Evolutionary conservation across 2,797 vertebrate species (phyloP).

Genomic region (Austrolebias charrua): DNA sequence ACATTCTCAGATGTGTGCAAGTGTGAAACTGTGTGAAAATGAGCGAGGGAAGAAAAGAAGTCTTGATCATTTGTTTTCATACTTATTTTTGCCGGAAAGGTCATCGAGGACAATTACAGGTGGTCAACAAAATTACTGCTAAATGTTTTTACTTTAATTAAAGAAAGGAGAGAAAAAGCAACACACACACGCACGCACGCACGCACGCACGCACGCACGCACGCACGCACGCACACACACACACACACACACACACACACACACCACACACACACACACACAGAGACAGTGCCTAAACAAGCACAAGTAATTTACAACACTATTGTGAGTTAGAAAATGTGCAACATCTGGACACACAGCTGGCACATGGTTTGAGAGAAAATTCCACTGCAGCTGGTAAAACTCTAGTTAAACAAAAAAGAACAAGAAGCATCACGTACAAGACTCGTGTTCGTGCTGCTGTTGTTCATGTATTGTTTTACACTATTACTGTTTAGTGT

Average conservation of each 20-base stretch:
- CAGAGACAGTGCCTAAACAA: conserved; percentile 4
- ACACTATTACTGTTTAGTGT: too few relatives aligned
- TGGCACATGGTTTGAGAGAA: conserved; percentile 18
- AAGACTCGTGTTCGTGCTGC: too few relatives aligned
- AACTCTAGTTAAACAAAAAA: conserved; percentile 5
- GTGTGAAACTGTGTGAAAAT: conserved; percentile 10
- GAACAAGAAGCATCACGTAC: neutral
- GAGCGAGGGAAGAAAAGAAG: conserved; percentile 21
- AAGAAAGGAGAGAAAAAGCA: too few relatives aligned
- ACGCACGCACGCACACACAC: too few relatives aligned
- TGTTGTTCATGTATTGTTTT: too few relatives aligned
- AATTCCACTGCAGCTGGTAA: conserved; percentile 11
- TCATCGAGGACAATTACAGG: conserved; percentile 10
- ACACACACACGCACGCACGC: too few relatives aligned
- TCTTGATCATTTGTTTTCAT: conserved; percentile 3
- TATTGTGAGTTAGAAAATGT: conserved; percentile 18
- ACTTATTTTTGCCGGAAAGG: conserved; percentile 6
- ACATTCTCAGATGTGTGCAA: conserved; percentile 19
- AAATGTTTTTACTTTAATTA: conserved; percentile 8
- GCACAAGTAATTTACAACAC: conserved; percentile 10
- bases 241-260: too few relatives aligned
- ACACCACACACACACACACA: conserved; percentile 1
- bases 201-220: too few relatives aligned
- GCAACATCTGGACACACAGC: conserved; percentile 38
- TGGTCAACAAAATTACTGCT: conserved; percentile 10